Evolutionary conservation across 2,888 invertebrate genomes (phyloP), one percentile per base, ranked within the genome.

Genomic region (Yponomeuta malinellus): DNA sequence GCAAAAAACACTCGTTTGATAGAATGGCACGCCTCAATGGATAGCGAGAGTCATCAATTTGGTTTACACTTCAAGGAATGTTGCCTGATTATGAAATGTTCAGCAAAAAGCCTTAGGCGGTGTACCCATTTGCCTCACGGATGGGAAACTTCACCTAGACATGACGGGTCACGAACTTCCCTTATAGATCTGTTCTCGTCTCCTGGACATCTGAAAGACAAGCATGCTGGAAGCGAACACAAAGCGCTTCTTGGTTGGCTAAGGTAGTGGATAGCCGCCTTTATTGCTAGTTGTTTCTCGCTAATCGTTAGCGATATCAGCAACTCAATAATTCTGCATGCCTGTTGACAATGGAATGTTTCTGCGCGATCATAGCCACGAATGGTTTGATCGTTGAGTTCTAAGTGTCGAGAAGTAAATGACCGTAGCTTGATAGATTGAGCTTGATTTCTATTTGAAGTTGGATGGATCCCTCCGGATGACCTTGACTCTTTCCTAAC

Each of bases 1-100:
- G 63, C 69, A 75, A 75, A 73, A 59, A 73, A 74, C 33, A 69
- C 70, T 69, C 71, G 72, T 71, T 71, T 72, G 71, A 73, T 73
- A 71, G 72, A 71, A 72, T 72, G 70, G 69, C 63, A 73, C 71
- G 71, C 71, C 3, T 72, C 67, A 72, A 71, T 73, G 67, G 71
- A 10, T 33, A 65, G 31, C 52, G 52, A 59, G 52, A 59, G 52
- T 59, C 52, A 59, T 59, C 52, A 15, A 59, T 59, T 59, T 59
- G 52, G 52, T 59, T 59, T 59, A 59, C 52, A 59, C 52, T 12
- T 15, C 52, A 15, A 59, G 52, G 12, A 59, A 59, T 59, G 52
- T 15, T 59, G 3, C 15, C 12, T 5, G 12, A 59, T 59, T 15
- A 59, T 59, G 52, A 59, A 15, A 15, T 59, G 52, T 59, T 59